phyloP scores from a whole-genome alignment of 2,113 vertebrate species.

The Laticauda colubrina region DNA sequence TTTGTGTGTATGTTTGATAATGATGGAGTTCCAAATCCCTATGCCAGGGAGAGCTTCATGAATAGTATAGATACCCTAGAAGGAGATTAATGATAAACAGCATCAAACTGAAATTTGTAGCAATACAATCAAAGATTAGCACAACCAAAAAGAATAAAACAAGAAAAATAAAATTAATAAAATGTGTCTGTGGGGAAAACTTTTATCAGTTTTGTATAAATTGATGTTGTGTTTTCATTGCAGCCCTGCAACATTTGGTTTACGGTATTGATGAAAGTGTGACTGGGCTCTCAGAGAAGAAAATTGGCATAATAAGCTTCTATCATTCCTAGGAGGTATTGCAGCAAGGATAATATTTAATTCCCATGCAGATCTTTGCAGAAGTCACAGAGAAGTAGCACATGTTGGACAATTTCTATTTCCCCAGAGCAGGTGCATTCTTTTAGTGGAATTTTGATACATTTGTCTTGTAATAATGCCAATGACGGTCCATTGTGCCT shows the following conservation, averaged over 20 bases:
- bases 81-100: background rate
- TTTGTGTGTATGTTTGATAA: background rate
- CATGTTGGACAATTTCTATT: background rate
- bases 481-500: background rate
- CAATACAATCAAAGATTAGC: background rate
- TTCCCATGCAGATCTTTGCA: background rate
- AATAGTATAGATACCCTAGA: background rate
- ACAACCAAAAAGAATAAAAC: background rate
- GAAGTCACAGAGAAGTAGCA: background rate
- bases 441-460: background rate
- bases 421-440: background rate
- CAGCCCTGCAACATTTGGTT: background rate
- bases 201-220: background rate
- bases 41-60: background rate
- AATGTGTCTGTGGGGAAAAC: background rate
- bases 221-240: background rate
- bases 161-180: background rate
- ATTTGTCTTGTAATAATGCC: background rate
- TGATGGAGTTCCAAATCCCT: background rate
- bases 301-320: background rate
- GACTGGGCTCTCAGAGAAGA: background rate
- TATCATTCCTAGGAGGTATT: background rate
- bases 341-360: background rate
- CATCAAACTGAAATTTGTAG: background rate
- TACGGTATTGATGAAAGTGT: background rate